Evolutionary conservation across 2,888 invertebrate genomes (phyloP).

Genomic region (Rosalia funebris): DNA sequence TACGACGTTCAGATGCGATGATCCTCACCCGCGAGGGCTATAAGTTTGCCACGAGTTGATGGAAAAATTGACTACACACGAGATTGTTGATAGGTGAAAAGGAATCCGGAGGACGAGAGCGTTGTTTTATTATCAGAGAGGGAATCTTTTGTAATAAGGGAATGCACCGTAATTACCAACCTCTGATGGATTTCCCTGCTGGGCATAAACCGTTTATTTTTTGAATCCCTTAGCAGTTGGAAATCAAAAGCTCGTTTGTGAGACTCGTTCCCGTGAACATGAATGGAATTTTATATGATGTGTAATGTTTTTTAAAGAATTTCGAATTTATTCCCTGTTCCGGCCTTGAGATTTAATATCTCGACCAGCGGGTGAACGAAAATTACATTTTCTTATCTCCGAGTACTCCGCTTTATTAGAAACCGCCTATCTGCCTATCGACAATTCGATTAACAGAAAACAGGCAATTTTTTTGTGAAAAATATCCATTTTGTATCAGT

Average conservation of each 20-base stretch:
- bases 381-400: conserved; percentile 23
- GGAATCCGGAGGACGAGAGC: conserved; percentile 16
- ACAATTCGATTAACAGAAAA: too few species aligned
- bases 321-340: conserved; percentile 40
- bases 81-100: conserved; percentile 35
- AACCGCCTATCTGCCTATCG: background rate
- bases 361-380: conserved; percentile 30
- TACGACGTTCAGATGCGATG: conserved; percentile 36
- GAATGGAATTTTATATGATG: conserved; percentile 54
- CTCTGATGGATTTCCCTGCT: conserved; percentile 51
- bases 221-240: conserved; percentile 55
- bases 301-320: conserved; percentile 49
- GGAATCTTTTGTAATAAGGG: conserved; percentile 49
- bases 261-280: conserved; percentile 49
- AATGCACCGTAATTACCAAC: conserved; percentile 51
- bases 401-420: background rate
- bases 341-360: conserved; percentile 28
- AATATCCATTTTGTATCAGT: too few species aligned
- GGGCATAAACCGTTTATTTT: conserved; percentile 50
- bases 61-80: conserved; percentile 49
- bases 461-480: too few species aligned
- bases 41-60: conserved; percentile 44
- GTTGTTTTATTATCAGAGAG: conserved; percentile 50
- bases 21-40: conserved; percentile 43
- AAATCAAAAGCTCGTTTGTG: conserved; percentile 60